Evolutionary conservation across 2,113 vertebrate species (phyloP).

Genomic region (Coreoperca whiteheadi): DNA sequence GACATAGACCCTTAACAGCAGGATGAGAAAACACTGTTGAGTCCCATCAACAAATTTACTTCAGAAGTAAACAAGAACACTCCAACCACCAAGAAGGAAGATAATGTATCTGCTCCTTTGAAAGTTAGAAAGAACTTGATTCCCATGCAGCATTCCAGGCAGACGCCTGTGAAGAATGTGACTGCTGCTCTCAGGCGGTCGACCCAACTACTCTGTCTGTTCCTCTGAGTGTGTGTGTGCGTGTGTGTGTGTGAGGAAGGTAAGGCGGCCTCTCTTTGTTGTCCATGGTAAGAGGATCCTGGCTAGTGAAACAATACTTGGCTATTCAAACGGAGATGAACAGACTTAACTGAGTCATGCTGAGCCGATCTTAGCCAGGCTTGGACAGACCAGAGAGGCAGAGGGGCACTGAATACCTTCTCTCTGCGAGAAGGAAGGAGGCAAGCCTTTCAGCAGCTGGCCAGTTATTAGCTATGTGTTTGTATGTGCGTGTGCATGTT

Average conservation of each 20-base stretch:
- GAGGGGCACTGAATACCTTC: slow-evolving; percentile 60
- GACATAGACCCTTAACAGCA: slow-evolving; percentile 29
- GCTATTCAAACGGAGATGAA: slow-evolving; percentile 70
- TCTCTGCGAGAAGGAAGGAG: slow-evolving; percentile 56
- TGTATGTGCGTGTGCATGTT: slow-evolving; percentile 41
- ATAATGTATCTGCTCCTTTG: neutral
- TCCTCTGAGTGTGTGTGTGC: slow-evolving; percentile 12
- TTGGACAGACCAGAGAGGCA: slow-evolving; percentile 38
- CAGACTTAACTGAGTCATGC: slow-evolving; percentile 65
- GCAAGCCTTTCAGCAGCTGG: slow-evolving; percentile 53
- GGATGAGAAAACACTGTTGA: slow-evolving; percentile 7
- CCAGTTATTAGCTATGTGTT: slow-evolving; percentile 53
- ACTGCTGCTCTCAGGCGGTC: slow-evolving; percentile 54
- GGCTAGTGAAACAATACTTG: slow-evolving; percentile 76
- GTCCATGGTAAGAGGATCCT: slow-evolving; percentile 76
- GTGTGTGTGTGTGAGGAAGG: slow-evolving; percentile 2
- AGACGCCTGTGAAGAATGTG: slow-evolving; percentile 50
- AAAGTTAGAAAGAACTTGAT: slow-evolving; percentile 38
- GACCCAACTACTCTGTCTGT: slow-evolving; percentile 41
- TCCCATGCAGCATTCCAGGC: slow-evolving; percentile 47
- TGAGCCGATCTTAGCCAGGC: slow-evolving; percentile 53
- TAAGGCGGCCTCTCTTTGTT: slow-evolving; percentile 71
- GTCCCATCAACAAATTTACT: slow-evolving; percentile 36
- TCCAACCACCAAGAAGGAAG: slow-evolving; percentile 12
- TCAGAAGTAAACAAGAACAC: neutral